Conservation (phyloP, 2,888 invertebrate genomes). For the Perithous albicinctus region DNA sequence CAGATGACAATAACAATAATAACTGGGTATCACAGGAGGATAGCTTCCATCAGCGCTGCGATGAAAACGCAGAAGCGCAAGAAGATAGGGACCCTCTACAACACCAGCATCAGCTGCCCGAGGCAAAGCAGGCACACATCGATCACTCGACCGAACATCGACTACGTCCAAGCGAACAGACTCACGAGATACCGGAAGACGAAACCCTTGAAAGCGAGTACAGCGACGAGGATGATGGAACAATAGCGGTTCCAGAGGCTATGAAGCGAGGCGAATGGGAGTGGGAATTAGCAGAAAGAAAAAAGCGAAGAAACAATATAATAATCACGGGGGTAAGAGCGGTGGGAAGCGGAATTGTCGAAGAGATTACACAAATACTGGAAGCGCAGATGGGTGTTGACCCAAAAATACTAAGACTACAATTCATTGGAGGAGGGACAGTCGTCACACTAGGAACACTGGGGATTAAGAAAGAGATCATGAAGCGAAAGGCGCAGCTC, state of each 20-base stretch:
- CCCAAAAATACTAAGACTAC: neutral
- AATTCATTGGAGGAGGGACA: neutral
- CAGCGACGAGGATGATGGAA: neutral
- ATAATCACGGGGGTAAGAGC: neutral
- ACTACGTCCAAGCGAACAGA: no score
- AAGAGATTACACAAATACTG: neutral
- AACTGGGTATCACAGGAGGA: neutral
- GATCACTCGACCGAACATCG: no score
- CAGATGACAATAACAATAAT: neutral
- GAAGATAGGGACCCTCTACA: neutral
- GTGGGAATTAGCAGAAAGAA: neutral
- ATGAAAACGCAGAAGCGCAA: neutral
- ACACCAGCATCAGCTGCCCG: neutral
- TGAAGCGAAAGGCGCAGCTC: no score
- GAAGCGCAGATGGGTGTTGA: neutral
- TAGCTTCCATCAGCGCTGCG: neutral
- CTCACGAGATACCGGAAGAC: neutral
- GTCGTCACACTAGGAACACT: neutral
- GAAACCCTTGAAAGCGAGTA: neutral
- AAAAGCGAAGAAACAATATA: constrained; percentile 4
- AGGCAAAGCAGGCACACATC: neutral
- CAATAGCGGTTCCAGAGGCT: neutral
- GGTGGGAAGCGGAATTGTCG: neutral
- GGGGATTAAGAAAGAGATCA: neutral
- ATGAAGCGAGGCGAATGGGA: neutral